These are phyloP conservation scores for Zygaena filipendulae DNA, from an alignment of 2,888 invertebrate species.

Conservation along the genomic window DNA sequence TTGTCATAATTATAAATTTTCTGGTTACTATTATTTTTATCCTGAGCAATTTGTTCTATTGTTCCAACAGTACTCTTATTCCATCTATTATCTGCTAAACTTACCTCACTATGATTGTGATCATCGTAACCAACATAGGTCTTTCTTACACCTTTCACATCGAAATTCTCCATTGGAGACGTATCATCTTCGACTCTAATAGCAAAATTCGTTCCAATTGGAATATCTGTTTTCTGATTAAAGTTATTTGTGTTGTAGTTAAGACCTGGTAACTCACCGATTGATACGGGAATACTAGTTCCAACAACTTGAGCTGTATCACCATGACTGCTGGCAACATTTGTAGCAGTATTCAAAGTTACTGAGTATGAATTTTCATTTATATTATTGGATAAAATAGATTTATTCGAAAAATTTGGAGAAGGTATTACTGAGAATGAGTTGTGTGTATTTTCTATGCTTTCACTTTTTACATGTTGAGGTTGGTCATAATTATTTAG, in stretches of 20 bases:
- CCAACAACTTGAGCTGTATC: constrained; percentile 36
- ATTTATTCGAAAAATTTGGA: constrained; percentile 31
- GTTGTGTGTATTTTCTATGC: constrained; percentile 12
- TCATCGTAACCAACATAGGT: constrained; percentile 27
- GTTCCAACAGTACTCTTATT: constrained; percentile 41
- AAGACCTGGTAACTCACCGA: constrained; percentile 19
- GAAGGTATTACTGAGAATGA: constrained; percentile 26
- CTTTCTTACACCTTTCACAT: constrained; percentile 31
- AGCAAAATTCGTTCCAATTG: constrained; percentile 60
- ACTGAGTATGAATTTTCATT: constrained; percentile 43
- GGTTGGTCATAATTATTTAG: too few species aligned
- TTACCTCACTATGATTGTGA: constrained; percentile 23
- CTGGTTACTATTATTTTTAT: constrained; percentile 13
- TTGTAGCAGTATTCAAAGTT: constrained; percentile 47
- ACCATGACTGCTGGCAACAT: constrained; percentile 35
- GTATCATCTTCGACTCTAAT: constrained; percentile 54
- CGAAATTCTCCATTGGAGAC: constrained; percentile 34
- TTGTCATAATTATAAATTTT: constrained; percentile 1
- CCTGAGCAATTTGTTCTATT: too few species aligned
- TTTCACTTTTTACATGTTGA: background rate
- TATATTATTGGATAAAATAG: constrained; percentile 26
- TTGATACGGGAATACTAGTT: constrained; percentile 43
- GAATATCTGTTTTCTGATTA: constrained; percentile 58
- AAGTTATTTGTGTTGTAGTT: constrained; percentile 32
- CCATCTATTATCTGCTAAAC: constrained; percentile 47